Evolutionary conservation across 1,140 invertebrate genomes (phyloP), one percentile per base, ranked within the genome.

Genomic region (Saxidomus purpurata): DNA sequence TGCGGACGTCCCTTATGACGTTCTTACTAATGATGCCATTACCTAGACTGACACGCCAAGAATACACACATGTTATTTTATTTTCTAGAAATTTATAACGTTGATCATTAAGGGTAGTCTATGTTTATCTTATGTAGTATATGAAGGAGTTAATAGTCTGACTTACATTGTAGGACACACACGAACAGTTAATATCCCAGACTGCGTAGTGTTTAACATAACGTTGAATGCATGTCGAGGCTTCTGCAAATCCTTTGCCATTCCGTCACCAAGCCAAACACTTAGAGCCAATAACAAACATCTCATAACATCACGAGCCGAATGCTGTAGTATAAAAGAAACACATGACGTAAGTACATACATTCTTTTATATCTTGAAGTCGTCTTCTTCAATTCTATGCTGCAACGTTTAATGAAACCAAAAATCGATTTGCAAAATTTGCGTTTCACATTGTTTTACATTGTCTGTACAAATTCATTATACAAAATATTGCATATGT

Each of bases 251-350:
- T 98, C 98, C 0, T 98, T 97, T 97, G 97, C 98, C 17, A 94
- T 95, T n/a, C 96, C 96, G 6, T 97, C 97, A 0, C 96, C 97
- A 22, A 96, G 97, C 74, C 97, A 97, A 49, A 96, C 96, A 0
- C 89, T 97, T 4, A 47, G 89, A 17, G 94, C 94, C 34, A 97
- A 97, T 90, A 97, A 97, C 4, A 96, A 97, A 36, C 97, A 98
- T 93, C 96, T 97, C 0, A 97, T 98, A 76, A 98, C 98, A 0
- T 98, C 98, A 0, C 96, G 98, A n/a, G 98, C 98, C 0, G 97
- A 98, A 93, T 98, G 98, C 94, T 98, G 98, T 95, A 98, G 98
- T 95, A 98, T 98, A 84, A 98, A 98, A 97, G 98, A 98, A 90
- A 97, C 98, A 0, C 97, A 98, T 96, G 97, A 98, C 93, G 97